Evolutionary conservation across 2,797 vertebrate genomes (phyloP).

Genomic region (Propithecus perrieri): DNA sequence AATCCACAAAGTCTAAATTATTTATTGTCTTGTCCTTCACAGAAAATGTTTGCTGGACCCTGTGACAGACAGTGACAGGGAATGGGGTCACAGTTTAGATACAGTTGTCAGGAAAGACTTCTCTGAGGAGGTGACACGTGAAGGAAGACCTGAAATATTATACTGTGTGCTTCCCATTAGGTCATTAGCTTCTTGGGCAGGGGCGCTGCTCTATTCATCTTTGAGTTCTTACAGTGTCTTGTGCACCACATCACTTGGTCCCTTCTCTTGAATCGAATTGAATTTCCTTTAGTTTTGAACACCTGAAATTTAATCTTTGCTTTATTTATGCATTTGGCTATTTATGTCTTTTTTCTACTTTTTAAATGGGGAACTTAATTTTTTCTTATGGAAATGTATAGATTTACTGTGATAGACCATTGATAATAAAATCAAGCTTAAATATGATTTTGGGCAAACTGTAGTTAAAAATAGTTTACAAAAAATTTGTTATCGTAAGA

Average conservation of each 20-base stretch:
- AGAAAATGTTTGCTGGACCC: background rate
- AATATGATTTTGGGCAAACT: constrained; percentile 15
- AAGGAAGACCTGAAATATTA: background rate
- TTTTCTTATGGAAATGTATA: constrained; percentile 19
- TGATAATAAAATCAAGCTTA: constrained; percentile 4
- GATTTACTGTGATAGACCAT: background rate
- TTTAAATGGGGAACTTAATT: constrained; percentile 4
- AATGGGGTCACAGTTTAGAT: background rate
- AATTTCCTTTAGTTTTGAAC: background rate
- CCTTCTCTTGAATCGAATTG: background rate
- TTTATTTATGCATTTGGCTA: background rate
- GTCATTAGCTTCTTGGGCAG: background rate
- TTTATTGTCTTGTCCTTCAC: background rate
- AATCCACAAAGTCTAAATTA: background rate
- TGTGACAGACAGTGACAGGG: background rate
- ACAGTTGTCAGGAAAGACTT: background rate
- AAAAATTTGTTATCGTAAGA: background rate
- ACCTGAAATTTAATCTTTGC: background rate
- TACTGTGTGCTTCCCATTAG: background rate
- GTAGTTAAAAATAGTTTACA: background rate
- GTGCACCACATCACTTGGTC: background rate
- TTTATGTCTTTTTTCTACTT: background rate
- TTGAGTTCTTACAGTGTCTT: background rate
- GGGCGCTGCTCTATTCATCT: background rate
- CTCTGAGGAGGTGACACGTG: background rate